Conservation (phyloP, 30 jellyfish, hydroid and myxozoan species). For the Cassiopea xamachana region DNA sequence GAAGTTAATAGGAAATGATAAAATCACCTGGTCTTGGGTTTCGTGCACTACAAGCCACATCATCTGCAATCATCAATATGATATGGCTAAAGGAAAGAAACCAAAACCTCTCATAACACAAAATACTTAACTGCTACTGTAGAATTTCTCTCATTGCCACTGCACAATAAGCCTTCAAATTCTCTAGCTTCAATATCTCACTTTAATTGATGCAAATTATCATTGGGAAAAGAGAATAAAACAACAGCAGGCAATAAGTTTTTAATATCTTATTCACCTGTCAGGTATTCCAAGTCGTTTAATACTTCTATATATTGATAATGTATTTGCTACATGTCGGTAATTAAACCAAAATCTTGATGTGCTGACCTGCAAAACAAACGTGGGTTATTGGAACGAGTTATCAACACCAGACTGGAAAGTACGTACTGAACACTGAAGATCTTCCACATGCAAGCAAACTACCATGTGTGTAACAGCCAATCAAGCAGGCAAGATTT, state of each 20-base stretch:
- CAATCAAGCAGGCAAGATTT: no score
- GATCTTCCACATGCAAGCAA: no score
- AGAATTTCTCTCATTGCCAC: neutral
- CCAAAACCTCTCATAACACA: neutral
- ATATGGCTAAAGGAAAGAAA: constrained; percentile 64
- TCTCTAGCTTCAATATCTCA: no score
- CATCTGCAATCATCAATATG: constrained; percentile 93
- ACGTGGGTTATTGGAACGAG: neutral
- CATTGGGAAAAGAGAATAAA: no score
- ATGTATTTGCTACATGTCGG: constrained; percentile 88
- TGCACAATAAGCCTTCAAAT: no score
- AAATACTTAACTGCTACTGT: neutral
- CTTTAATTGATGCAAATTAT: no score
- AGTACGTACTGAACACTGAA: no score
- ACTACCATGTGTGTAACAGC: no score
- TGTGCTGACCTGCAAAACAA: constrained; percentile 68
- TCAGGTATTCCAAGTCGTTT: constrained; percentile 97
- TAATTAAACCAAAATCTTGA: constrained; percentile 93
- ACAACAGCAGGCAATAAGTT: no score
- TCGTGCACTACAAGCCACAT: constrained; percentile 93
- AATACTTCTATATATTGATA: constrained; percentile 87
- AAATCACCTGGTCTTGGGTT: constrained; percentile 83
- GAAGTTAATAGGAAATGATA: neutral
- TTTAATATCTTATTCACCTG: constrained; percentile 24
- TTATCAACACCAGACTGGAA: no score